Evolutionary conservation across 2,888 invertebrate species (phyloP), one percentile per base, ranked within the genome.

Genomic region (Epistrophe eligans): DNA sequence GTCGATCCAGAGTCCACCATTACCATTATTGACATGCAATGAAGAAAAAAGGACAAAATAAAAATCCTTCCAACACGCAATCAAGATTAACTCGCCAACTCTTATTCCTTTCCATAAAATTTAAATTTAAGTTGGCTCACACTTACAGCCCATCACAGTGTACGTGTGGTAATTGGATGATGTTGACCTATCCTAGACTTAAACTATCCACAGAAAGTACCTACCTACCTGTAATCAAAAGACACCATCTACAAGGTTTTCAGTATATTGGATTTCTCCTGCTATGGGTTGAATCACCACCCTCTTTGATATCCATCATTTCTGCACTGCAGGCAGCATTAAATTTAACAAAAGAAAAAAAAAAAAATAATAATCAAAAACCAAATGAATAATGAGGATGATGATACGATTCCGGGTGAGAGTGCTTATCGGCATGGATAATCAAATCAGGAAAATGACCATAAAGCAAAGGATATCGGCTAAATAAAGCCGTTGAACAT

Each of bases 361-460:
- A 52, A 45, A 28, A 64, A 38, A 57, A 52, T 38, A 28, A 8
- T 50, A 60, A 40, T 35, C 13, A 50, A 73, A 71, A 62, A 80
- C 73, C 73, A 82, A 70, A 82, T 85, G 85, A 85, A 85, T 82
- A 85, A 85, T 85, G 77, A 85, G 82, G 77, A 85, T 77, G 77
- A 73, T 85, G 82, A 85, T 85, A 32, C 35, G 77, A 82, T 85
- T 82, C 73, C 52, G 55, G 77, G 40, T 77, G 64, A 74, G 64
- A 74, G 70, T 77, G 82, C 77, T 85, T 85, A 85, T 77, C 82
- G 43, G 77, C 19, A 17, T 32, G 82, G 82, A 64, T 85, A 85
- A 85, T 85, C 82, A 82, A 82, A 85, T 85, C 82, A 77, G 70
- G 70, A 74, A 82, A 82, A 82, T 77, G 60, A 70, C 72, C 55